Conservation (phyloP, 2,888 invertebrate species). For the Corythucha ciliata region DNA sequence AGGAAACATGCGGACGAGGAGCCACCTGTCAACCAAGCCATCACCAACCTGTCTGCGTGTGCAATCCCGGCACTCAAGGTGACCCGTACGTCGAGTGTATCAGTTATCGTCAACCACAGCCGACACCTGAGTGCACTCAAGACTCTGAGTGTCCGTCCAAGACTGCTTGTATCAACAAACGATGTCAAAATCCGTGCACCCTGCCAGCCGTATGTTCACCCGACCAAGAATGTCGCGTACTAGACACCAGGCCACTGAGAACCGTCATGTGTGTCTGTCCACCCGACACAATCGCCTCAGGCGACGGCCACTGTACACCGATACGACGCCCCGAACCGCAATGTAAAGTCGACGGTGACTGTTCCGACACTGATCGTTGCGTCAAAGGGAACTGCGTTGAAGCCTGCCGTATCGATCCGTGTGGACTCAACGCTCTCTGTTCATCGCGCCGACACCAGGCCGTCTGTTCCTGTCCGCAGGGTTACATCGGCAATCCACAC, state of each 20-base stretch:
- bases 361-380: conserved; percentile 63
- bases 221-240: conserved; percentile 68
- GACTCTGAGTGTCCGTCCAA: conserved; percentile 69
- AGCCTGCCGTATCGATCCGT: conserved; percentile 66
- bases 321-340: conserved; percentile 45
- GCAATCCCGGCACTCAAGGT: conserved; percentile 63
- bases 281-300: conserved; percentile 64
- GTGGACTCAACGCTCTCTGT: conserved; percentile 76
- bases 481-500: conserved; percentile 68
- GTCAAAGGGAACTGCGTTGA: conserved; percentile 65
- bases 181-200: conserved; percentile 69
- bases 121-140: conserved; percentile 54
- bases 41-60: conserved; percentile 70
- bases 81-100: conserved; percentile 66
- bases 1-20: conserved; percentile 67
- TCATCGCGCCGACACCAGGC: conserved; percentile 64
- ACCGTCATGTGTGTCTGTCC: conserved; percentile 83
- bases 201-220: conserved; percentile 60
- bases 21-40: conserved; percentile 65
- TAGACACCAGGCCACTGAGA: conserved; percentile 67
- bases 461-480: conserved; percentile 66
- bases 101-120: conserved; percentile 40
- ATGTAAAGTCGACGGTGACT: conserved; percentile 66
- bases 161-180: conserved; percentile 65
- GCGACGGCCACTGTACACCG: conserved; percentile 59